phyloP scores from a whole-genome alignment of 2,797 vertebrate species.

The Neosilurus mollespiculum region DNA sequence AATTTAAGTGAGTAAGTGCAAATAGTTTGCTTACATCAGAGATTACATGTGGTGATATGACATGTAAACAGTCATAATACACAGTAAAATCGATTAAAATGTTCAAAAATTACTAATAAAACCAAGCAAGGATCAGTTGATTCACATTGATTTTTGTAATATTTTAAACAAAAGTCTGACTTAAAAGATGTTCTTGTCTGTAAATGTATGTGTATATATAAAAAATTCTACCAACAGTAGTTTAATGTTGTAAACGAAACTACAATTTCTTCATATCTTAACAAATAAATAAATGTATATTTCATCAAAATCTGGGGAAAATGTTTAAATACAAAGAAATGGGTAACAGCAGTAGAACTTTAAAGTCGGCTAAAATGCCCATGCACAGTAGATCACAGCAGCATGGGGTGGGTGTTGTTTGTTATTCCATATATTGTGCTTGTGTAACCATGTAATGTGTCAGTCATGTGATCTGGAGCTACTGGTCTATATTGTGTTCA shows the following conservation, averaged over 20 bases:
- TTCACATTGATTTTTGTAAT: neutral
- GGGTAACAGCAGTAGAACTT: neutral
- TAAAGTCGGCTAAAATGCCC: neutral
- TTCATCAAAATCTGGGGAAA: neutral
- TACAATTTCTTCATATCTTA: neutral
- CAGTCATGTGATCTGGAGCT: neutral
- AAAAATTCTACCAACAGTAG: neutral
- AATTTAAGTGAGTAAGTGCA: no score
- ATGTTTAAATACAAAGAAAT: neutral
- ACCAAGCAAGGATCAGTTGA: neutral
- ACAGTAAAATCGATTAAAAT: neutral
- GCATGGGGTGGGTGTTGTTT: neutral
- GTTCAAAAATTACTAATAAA: neutral
- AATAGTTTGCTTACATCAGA: neutral
- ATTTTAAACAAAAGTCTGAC: neutral
- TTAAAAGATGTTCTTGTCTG: neutral
- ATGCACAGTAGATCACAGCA: neutral
- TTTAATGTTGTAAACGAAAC: no score
- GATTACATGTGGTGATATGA: neutral
- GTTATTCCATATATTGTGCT: neutral
- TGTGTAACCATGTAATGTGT: neutral
- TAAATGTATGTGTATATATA: neutral
- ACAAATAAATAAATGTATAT: neutral
- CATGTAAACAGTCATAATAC: neutral
- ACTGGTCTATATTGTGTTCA: no score